These are phyloP conservation scores for Barbus barbus DNA, from an alignment of 2,113 vertebrate species.

Conservation along the genomic window DNA sequence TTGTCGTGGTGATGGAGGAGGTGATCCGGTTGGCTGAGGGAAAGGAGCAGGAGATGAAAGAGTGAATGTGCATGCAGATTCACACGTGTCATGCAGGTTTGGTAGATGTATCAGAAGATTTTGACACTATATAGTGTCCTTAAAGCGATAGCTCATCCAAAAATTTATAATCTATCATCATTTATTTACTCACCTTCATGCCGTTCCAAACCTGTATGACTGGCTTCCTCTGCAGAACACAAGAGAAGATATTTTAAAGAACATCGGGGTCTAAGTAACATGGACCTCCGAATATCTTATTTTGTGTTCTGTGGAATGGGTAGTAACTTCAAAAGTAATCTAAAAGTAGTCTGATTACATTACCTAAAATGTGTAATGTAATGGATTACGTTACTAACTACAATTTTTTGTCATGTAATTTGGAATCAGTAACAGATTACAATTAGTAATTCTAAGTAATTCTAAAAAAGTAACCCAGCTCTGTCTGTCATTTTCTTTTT, in stretches of 20 bases:
- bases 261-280: neutral
- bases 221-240: neutral
- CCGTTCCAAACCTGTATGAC: neutral
- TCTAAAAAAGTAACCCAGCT: too few relatives aligned
- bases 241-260: neutral
- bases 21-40: slow-evolving; percentile 49
- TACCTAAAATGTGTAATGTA: too few relatives aligned
- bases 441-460: too few relatives aligned
- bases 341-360: too few relatives aligned
- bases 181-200: too few relatives aligned
- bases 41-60: slow-evolving; percentile 54
- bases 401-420: too few relatives aligned
- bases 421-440: too few relatives aligned
- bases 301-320: neutral
- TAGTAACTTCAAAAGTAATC: too few relatives aligned
- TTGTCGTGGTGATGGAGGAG: slow-evolving; percentile 23
- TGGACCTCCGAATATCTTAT: neutral
- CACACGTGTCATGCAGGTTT: neutral
- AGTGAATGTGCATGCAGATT: slow-evolving; percentile 41
- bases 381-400: too few relatives aligned
- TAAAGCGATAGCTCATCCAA: too few relatives aligned
- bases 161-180: too few relatives aligned
- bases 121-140: neutral
- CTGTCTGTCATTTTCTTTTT: neutral
- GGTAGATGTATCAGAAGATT: neutral